Percentiles rank a stretch among this genome's conserved stretches.
These are phyloP conservation scores for Formica selysi DNA, from an alignment of 1,140 invertebrate species.

Conservation along the genomic window DNA sequence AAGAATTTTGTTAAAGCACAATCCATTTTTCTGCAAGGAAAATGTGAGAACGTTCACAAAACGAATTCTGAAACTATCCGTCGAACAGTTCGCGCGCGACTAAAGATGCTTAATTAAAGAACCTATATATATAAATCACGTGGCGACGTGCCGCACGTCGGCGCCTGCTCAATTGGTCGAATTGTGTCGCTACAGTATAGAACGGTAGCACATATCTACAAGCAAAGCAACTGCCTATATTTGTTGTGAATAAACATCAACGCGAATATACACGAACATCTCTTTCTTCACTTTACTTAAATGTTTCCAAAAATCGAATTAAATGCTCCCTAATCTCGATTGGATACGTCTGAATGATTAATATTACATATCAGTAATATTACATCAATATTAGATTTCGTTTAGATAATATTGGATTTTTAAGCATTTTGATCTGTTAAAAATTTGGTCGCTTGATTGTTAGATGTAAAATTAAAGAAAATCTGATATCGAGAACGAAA, in stretches of 20 bases:
- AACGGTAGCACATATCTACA: slow-evolving; percentile 30
- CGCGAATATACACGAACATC: neutral
- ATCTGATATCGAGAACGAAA: no score
- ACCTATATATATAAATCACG: slow-evolving; percentile 59
- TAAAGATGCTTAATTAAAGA: slow-evolving; percentile 68
- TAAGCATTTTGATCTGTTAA: no score
- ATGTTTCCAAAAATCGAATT: slow-evolving; percentile 1
- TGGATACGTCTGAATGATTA: neutral
- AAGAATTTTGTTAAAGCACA: slow-evolving; percentile 45
- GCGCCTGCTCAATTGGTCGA: slow-evolving; percentile 73
- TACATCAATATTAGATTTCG: no score
- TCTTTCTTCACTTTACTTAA: neutral
- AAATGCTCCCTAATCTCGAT: neutral
- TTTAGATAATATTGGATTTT: no score
- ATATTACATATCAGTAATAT: neutral
- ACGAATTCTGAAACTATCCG: neutral
- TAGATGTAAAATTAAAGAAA: no score
- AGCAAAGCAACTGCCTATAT: slow-evolving; percentile 30
- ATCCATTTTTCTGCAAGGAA: slow-evolving; percentile 58
- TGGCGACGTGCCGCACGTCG: neutral
- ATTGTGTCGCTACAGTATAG: slow-evolving; percentile 47
- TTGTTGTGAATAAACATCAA: slow-evolving; percentile 18
- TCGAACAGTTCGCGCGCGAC: slow-evolving; percentile 46
- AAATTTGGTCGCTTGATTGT: no score
- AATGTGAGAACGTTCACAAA: neutral